Evolutionary conservation across 2,888 invertebrate genomes (phyloP), one percentile per base, ranked within the genome.

Genomic region (Sabatieria punctata): DNA sequence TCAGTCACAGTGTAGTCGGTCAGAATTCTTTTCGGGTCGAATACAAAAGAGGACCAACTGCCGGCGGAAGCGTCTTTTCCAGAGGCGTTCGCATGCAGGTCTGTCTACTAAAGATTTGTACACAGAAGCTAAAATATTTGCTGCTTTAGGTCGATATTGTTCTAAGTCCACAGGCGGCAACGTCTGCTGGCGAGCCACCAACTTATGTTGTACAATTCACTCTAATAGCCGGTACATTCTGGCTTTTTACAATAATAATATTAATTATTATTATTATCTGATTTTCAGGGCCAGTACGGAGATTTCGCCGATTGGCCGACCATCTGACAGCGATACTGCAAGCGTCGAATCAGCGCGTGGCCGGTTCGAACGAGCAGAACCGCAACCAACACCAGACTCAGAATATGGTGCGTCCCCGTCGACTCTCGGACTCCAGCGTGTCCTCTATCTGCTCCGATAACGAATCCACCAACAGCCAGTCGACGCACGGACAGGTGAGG

Each of bases 11-110:
- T 63, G 95, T 97, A n/a, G 78, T 88, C 26, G 89, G 89, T 52
- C 91, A 95, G 42, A 89, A 89, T 77, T 89, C 91, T 33, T 97
- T 97, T 72, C 78, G 88, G 46, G 93, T 95, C 49, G 95, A 97
- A 67, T 97, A 95, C 72, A 86, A 89, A 65, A 74, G 95, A 42
- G 66, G 68, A n/a, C 88, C 84, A 21, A 57, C 60, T 2, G 55
- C 56, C 4, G 68, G 70, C n/a, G 88, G 86, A 46, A 86, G 58
- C 40, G 57, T 62, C 1, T 64, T 64, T 45, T 60, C 60, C 19
- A 46, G 64, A 38, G 64, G 64, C 23, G 57, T 64, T 24, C 63
- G 65, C 47, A 59, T 64, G 57, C 60, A 64, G 52, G 57, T 58
- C 26, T 37, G 49, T 19, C 33, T 33, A 33, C n/a, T 11, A 11